These are phyloP conservation scores for Leucoraja erinaceus DNA, from an alignment of 2,113 vertebrate genomes.

Conservation along the genomic window DNA sequence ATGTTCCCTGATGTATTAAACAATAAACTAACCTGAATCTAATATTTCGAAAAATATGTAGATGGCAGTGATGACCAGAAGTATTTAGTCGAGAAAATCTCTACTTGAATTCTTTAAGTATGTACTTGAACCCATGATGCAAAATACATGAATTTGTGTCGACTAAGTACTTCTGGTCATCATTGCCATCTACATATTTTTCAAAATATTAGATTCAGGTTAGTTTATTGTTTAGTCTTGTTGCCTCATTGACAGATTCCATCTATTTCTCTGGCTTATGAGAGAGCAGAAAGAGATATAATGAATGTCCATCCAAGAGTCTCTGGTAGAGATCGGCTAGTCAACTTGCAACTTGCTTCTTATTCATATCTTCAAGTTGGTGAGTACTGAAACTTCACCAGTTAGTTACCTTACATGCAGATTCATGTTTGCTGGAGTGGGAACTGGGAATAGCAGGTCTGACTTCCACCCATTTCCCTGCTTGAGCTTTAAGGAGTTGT, in stretches of 20 bases:
- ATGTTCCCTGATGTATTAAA: too few relatives aligned
- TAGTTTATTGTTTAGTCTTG: neutral
- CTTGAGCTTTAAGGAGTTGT: neutral
- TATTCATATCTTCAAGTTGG: conserved; percentile 70
- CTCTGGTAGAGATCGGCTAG: conserved; percentile 61
- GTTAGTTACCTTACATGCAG: neutral
- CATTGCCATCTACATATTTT: neutral
- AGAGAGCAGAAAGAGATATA: conserved; percentile 69
- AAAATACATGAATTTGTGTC: neutral
- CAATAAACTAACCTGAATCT: too few relatives aligned
- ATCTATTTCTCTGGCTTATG: conserved; percentile 66
- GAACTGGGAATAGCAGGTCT: neutral
- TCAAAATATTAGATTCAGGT: neutral
- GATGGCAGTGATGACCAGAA: neutral
- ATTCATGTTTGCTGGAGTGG: neutral
- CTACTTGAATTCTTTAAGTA: neutral
- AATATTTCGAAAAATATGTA: neutral
- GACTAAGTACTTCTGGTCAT: neutral
- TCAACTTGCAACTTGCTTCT: conserved; percentile 57
- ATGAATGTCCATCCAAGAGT: conserved; percentile 69
- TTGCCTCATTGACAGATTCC: conserved; percentile 55
- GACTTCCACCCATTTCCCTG: neutral
- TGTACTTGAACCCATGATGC: neutral
- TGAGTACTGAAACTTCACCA: conserved; percentile 41
- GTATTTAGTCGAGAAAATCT: neutral